Evolutionary conservation across 37 sponge, comb jelly and placozoan species (phyloP), one percentile per base, ranked within the genome.

Genomic region (Spongia lamella): DNA sequence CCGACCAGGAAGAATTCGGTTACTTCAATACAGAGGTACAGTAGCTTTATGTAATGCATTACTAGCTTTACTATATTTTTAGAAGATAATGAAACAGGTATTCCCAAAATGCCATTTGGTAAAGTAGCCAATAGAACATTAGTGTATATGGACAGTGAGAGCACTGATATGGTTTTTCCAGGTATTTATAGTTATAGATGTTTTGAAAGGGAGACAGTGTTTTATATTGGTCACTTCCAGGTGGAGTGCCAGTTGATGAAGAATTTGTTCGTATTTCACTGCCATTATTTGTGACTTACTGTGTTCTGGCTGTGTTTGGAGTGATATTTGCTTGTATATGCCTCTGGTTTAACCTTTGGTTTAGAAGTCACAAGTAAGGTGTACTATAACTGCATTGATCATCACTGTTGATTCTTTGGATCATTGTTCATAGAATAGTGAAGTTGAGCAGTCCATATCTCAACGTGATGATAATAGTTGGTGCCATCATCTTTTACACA

Each of bases 361-460:
- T 5, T 43, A 43, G 9, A 43, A 9, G 9, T 43, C 5, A 13
- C 5, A 9, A 43, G 47, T 43, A 43, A 13, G 47, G 5, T 43
- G 9, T 9, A 13, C 47, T 43, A 9, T 43, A 43, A 5, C 47
- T 13, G n/a, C n/a, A n/a, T n/a, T n/a, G n/a, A n/a, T n/a, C n/a
- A n/a, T n/a, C n/a, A n/a, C n/a, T n/a, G n/a, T n/a, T n/a, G n/a
- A n/a, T n/a, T 43, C 7, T 43, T 13, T 43, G 47, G 47, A 13
- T 43, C 5, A 43, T 43, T 9, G 9, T 43, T 43, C 47, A 43
- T 9, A 86, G 86, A 33, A 7, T 79, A 60, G 86, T 86, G 49
- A 86, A 79, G 61, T 30, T 79, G 0, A 68, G 81, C 27, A 86
- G 86, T 47, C 86, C 86, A 19, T 79, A 68, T 33, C 75, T 86